Base-by-base conservation (phyloP, 2,888 invertebrate genomes). In the Cerastis leucographa region DNA sequence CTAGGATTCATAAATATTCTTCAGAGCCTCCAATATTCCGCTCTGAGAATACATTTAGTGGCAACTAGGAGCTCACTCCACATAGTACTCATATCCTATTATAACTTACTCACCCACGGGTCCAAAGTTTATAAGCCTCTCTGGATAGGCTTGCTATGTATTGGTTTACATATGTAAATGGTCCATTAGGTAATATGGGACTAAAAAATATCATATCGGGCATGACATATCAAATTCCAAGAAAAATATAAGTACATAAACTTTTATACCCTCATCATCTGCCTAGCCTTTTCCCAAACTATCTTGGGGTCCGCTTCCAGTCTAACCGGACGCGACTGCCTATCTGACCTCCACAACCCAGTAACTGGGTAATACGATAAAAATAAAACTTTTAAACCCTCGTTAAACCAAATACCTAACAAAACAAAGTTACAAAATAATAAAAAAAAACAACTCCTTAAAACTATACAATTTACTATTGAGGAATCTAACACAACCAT, bases 391-490 rank as follows among this genome's bases (percentile, higher is more conserved):
- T 5, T 59, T 25, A 59, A 40, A 42, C 29, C 8, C 3, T 40
- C 46, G 22, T 9, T 17, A 42, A 74, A 49, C 46, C 5, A 42
- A 29, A 51, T 7, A 17, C 1, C 14, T 61, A 42, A 22, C 11
- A 9, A 59, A 44, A 74, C 6, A 61, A 49, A 59, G 17, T 35
- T 49, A 71, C 22, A 51, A 70, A 42, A 70, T 42, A 2, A 46
- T 70, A 1, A n/a, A 75, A 49, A 29, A 49, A 17, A 25, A 59
- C 1, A 0, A 71, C 8, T 29, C 12, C 66, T 25, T 25, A 29
- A 61, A 66, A 59, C 35, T 11, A 75, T 59, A 51, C 8, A 51
- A 54, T 14, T 42, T 40, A 62, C 6, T 64, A 44, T 49, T 29
- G 22, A 40, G 46, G 46, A 12, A 35, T 65, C 22, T 54, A 54